These are phyloP conservation scores for Porites lobata DNA, from an alignment of 92 coral and sea anemone genomes.

Conservation along the genomic window DNA sequence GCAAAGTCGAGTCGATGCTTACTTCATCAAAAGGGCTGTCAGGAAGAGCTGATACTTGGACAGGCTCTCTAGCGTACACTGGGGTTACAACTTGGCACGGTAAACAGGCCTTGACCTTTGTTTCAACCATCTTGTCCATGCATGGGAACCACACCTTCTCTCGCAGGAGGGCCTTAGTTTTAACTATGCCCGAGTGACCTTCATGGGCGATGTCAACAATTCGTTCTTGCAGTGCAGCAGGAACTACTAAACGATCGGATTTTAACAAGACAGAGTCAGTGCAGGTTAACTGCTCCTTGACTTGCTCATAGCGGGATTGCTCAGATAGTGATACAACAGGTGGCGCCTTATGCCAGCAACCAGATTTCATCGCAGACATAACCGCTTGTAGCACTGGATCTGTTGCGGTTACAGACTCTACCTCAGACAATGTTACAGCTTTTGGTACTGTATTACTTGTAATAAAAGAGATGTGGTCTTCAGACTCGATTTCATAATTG, in stretches of 20 bases:
- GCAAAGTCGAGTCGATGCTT: no score
- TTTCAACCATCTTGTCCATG: no score
- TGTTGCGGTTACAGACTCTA: conserved; percentile 49
- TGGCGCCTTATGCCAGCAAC: no score
- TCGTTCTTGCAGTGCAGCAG: conserved; percentile 41
- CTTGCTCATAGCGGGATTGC: neutral
- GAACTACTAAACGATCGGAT: conserved; percentile 49
- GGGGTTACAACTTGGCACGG: no score
- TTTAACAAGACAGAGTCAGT: conserved; percentile 43
- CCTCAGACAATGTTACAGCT: conserved; percentile 29
- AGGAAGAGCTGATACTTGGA: no score
- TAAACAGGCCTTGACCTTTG: no score
- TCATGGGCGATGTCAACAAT: conserved; percentile 73
- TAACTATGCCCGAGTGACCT: conserved; percentile 70
- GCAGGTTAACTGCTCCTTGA: conserved; percentile 55
- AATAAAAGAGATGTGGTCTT: no score
- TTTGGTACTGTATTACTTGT: no score
- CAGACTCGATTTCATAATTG: neutral
- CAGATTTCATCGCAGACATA: conserved; percentile 15
- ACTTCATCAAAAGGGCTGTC: no score
- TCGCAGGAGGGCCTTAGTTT: conserved; percentile 61
- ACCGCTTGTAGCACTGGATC: conserved; percentile 66
- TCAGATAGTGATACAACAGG: no score
- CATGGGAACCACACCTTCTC: conserved; percentile 34
- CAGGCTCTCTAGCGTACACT: no score